Evolutionary conservation across 2,888 invertebrate genomes (phyloP).

Genomic region (Hoplodrina ambigua): DNA sequence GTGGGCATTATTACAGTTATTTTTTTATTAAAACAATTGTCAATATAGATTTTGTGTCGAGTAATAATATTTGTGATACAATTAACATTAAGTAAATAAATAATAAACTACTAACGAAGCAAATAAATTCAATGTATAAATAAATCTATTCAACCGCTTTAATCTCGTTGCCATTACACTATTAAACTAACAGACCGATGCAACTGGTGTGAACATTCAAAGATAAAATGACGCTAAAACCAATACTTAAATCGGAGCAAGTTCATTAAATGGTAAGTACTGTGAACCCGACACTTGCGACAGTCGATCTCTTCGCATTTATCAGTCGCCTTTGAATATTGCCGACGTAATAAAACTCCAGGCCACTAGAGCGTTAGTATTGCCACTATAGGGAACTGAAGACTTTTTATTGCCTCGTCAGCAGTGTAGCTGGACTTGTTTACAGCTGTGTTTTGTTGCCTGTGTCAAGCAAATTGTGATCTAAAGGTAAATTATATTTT

Average conservation of each 20-base stretch:
- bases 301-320: slow-evolving; percentile 34
- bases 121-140: not conserved
- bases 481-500: too few species aligned
- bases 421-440: not conserved
- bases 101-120: too few species aligned
- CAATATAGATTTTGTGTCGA: too few species aligned
- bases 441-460: not conserved
- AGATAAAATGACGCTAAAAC: slow-evolving; percentile 21
- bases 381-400: slow-evolving; percentile 14
- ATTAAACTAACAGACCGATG: slow-evolving; percentile 2
- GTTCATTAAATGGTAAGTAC: slow-evolving; percentile 33
- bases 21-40: too few species aligned
- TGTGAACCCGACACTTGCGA: slow-evolving; percentile 24
- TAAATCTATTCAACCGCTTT: not conserved
- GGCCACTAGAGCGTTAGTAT: slow-evolving; percentile 14
- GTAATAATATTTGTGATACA: too few species aligned
- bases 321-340: slow-evolving; percentile 38
- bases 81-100: too few species aligned
- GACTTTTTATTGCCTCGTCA: slow-evolving; percentile 4
- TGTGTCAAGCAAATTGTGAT: not conserved
- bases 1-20: too few species aligned
- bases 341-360: slow-evolving; percentile 30
- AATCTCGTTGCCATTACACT: not conserved
- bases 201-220: slow-evolving; percentile 29
- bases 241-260: slow-evolving; percentile 25